Base-by-base conservation (phyloP, 1,140 invertebrate genomes). In the Zaprionus camerounensis region DNA sequence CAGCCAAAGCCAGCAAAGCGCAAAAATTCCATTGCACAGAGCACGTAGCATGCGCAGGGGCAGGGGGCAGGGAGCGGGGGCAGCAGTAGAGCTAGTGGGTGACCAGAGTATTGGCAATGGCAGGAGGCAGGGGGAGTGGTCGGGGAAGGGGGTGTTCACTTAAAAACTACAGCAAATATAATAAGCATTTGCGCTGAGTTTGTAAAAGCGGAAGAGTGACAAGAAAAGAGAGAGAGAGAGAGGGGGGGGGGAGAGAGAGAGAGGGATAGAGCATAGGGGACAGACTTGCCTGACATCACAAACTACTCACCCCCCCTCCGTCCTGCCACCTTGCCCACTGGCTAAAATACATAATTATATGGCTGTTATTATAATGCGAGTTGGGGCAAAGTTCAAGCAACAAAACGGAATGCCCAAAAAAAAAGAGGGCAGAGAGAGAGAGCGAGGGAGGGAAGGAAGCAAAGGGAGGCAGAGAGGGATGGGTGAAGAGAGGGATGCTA, bases 271-370 rank as follows among this genome's bases (percentile, higher is more conserved):
- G 38, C 20, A 22, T 1, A 13, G 38, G 38, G 13, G 13, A 5
- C 5, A 17, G 15, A 5, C 41, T 44, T 7, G 41, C 41, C n/a
- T 44, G 41, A 44, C n/a, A 9, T n/a, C n/a, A 7, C 41, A 44
- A 22, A 12, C 26, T 20, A 20, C 26, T 12, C 6, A n/a, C 7
- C 1, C 62, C 5, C 4, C 31, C 24, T 3, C 20, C 20, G 20
- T 20, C 2, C 12, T 20, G 5, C 12, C 9, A 11, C 44, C 56
- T 70, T 74, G 67, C 70, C 76, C 82, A 82, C 65, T 77, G 44
- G 64, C 66, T 66, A 69, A 87, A 86, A 86, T 86, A 76, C 84
- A 88, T 83, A 83, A 83, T 88, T 88, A 86, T 83, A 77, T 83
- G 73, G 58, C 73, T 69, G 70, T 80, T 88, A 80, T 86, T 75